Evolutionary conservation across 2,888 invertebrate genomes (phyloP).

Genomic region (Drosophila nigricruria): DNA sequence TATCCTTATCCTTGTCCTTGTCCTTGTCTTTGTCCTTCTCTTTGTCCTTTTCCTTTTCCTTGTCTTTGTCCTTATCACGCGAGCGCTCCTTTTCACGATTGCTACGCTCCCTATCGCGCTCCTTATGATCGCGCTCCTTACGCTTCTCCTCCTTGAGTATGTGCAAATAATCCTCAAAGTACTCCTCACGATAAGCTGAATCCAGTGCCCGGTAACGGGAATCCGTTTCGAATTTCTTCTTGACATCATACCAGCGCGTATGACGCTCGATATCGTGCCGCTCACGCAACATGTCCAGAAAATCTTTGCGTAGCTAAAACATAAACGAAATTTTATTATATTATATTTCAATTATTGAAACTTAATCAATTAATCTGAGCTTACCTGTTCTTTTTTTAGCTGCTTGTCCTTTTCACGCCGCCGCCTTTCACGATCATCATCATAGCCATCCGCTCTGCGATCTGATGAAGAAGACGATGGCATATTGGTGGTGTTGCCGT

Average conservation of each 20-base stretch:
- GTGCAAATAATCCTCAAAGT: conserved; percentile 96
- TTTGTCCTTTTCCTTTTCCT: conserved; percentile 58
- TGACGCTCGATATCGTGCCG: conserved; percentile 95
- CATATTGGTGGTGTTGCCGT: conserved; percentile 46
- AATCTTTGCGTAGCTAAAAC: conserved; percentile 93
- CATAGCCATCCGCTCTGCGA: conserved; percentile 55
- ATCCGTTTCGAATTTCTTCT: conserved; percentile 96
- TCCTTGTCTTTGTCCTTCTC: conserved; percentile 64
- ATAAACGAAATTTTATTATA: not conserved
- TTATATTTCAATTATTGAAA: too few species aligned
- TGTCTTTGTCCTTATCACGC: conserved; percentile 70
- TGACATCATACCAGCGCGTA: conserved; percentile 96
- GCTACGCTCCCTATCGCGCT: conserved; percentile 81
- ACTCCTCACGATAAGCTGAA: conserved; percentile 94
- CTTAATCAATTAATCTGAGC: too few species aligned
- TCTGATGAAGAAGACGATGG: conserved; percentile 47
- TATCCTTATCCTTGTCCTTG: conserved; percentile 65
- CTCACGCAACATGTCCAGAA: conserved; percentile 95
- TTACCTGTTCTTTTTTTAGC: conserved; percentile 85
- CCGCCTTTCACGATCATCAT: conserved; percentile 69
- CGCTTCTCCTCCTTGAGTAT: conserved; percentile 94
- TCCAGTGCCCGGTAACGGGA: conserved; percentile 96
- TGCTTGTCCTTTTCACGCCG: conserved; percentile 86
- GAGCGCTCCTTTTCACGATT: conserved; percentile 77
- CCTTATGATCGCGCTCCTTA: conserved; percentile 75